Conservation (phyloP, 1,140 invertebrate species). For the Maniola jurtina region DNA sequence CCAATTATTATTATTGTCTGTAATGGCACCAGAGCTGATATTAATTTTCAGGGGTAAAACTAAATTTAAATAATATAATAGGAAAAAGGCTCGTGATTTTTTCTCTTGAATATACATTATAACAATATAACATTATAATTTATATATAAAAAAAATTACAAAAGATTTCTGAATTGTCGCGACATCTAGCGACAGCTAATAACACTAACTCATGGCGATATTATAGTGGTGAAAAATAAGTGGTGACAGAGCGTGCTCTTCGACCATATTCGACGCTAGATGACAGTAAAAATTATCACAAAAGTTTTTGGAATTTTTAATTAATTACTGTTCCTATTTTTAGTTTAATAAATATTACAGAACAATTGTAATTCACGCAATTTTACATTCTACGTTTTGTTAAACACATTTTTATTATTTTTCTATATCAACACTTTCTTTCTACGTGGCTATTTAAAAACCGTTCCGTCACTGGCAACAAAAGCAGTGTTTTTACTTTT, state of each 20-base stretch:
- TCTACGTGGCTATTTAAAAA: conserved; percentile 38
- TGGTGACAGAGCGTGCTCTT: too few species aligned
- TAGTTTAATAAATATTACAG: neutral
- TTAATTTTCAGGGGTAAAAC: too few species aligned
- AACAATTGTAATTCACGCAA: too few species aligned
- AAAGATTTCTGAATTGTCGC: neutral
- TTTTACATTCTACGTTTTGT: neutral
- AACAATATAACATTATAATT: too few species aligned
- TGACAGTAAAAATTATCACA: neutral
- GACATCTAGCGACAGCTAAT: neutral
- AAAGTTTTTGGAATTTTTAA: neutral
- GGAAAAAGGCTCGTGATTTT: too few species aligned
- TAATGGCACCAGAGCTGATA: too few species aligned
- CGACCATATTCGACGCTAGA: neutral
- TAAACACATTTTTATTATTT: neutral
- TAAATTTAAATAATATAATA: too few species aligned
- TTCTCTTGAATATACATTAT: too few species aligned
- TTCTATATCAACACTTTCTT: neutral
- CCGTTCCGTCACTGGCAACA: conserved; percentile 43
- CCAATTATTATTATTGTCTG: too few species aligned
- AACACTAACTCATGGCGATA: neutral
- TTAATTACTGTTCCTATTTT: neutral
- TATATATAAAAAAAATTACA: too few species aligned
- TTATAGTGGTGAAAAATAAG: too few species aligned
- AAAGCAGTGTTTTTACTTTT: conserved; percentile 5